phyloP scores from a whole-genome alignment of 2,888 invertebrate species.

The Baccha elongata region DNA sequence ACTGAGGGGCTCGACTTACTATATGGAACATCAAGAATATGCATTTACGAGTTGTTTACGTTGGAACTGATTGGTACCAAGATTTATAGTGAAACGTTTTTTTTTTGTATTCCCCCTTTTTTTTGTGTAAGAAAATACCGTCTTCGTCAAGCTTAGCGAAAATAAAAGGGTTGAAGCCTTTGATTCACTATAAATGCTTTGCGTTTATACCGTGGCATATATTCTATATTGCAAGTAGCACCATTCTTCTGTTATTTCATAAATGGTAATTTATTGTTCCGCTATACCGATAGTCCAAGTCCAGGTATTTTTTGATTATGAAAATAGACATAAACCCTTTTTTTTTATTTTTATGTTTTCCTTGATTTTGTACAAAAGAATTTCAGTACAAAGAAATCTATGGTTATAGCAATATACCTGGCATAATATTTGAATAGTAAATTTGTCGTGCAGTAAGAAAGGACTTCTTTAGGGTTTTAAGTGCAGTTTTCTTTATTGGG shows the following conservation, averaged over 20 bases:
- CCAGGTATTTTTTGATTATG: slow-evolving; percentile 35
- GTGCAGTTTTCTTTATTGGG: background rate
- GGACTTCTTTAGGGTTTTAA: background rate
- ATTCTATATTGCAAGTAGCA: slow-evolving; percentile 27
- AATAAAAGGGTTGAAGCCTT: slow-evolving; percentile 33
- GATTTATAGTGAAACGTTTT: slow-evolving; percentile 38
- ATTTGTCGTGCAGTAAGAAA: background rate
- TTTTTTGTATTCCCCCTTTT: background rate
- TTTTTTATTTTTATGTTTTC: slow-evolving; percentile 8
- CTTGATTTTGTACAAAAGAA: slow-evolving; percentile 8
- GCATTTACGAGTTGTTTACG: slow-evolving; percentile 66
- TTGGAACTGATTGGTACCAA: slow-evolving; percentile 73
- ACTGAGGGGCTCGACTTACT: slow-evolving; percentile 21
- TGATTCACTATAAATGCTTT: slow-evolving; percentile 14
- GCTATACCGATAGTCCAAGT: too few species aligned
- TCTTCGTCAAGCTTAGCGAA: background rate
- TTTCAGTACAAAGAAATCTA: background rate
- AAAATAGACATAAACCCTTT: background rate
- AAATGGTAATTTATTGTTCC: slow-evolving; percentile 53
- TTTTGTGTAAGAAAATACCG: background rate
- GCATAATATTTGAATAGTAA: background rate
- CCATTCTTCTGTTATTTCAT: slow-evolving; percentile 14
- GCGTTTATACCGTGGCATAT: slow-evolving; percentile 16
- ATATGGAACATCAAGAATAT: slow-evolving; percentile 23
- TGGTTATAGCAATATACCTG: background rate